Evolutionary conservation across 2,888 invertebrate genomes (phyloP).

Genomic region (Proisotoma minuta): DNA sequence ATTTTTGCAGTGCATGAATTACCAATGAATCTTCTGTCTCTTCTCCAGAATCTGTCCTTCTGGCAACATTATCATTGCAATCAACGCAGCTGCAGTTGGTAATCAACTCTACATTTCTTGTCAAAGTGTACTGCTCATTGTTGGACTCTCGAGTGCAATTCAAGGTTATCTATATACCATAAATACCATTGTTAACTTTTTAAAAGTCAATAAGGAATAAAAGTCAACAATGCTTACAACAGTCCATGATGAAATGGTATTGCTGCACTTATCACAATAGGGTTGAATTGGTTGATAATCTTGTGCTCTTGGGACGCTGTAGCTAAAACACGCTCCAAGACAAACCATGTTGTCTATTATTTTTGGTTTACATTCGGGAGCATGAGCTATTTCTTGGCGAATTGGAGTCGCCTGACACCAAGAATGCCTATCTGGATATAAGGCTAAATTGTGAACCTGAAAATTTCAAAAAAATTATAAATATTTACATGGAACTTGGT

Average conservation of each 20-base stretch:
- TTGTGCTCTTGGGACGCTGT: constrained; percentile 65
- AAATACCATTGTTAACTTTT: no score
- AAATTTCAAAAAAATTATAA: constrained; percentile 9
- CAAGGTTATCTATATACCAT: constrained; percentile 56
- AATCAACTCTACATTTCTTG: constrained; percentile 58
- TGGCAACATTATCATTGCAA: constrained; percentile 53
- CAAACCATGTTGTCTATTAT: constrained; percentile 67
- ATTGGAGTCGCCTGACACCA: constrained; percentile 64
- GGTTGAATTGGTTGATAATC: constrained; percentile 60
- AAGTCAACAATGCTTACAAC: constrained; percentile 54
- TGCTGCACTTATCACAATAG: constrained; percentile 68
- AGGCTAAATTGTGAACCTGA: constrained; percentile 64
- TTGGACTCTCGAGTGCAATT: constrained; percentile 53
- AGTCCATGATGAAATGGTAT: constrained; percentile 61
- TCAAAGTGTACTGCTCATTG: constrained; percentile 38
- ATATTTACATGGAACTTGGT: no score
- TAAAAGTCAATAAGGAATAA: neutral
- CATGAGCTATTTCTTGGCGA: constrained; percentile 51
- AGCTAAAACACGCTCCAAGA: constrained; percentile 67
- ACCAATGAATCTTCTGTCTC: constrained; percentile 32
- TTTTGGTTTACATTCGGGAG: constrained; percentile 60
- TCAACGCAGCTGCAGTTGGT: constrained; percentile 63
- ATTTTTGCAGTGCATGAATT: constrained; percentile 6
- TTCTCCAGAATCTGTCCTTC: constrained; percentile 28
- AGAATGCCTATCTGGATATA: constrained; percentile 65